Conservation (phyloP, 2,888 invertebrate species). For the Psococerastis gibbosa region DNA sequence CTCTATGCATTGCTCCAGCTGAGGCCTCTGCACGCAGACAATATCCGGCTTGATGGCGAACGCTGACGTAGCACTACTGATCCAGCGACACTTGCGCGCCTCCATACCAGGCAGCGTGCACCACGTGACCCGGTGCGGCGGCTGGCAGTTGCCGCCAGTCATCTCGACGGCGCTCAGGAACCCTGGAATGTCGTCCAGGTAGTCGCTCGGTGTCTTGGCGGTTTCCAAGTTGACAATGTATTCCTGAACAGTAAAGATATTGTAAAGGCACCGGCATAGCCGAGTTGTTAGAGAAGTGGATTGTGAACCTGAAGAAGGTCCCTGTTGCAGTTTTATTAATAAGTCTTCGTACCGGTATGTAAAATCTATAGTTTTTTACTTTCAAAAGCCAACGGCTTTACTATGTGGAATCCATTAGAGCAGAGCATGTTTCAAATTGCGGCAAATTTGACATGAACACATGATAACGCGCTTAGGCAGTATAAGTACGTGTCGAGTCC, state of each 20-base stretch:
- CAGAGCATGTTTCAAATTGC: too few species aligned
- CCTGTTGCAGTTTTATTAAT: too few species aligned
- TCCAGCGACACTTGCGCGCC: conserved; percentile 49
- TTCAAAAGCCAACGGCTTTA: too few species aligned
- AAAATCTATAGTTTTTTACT: too few species aligned
- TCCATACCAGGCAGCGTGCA: conserved; percentile 49
- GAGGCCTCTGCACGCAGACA: conserved; percentile 48
- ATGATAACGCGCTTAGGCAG: too few species aligned
- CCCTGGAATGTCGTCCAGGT: not conserved
- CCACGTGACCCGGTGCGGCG: conserved; percentile 27
- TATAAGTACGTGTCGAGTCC: too few species aligned
- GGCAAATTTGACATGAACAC: too few species aligned
- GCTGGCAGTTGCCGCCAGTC: conserved; percentile 16
- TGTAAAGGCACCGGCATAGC: too few species aligned
- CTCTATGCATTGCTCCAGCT: conserved; percentile 43
- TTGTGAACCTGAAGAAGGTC: too few species aligned
- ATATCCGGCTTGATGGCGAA: conserved; percentile 61
- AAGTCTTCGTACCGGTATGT: too few species aligned
- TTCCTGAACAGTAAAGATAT: conserved; percentile 1
- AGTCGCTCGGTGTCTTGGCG: conserved; percentile 1
- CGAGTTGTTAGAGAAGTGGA: too few species aligned
- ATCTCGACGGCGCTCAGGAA: not conserved
- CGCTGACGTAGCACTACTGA: conserved; percentile 52
- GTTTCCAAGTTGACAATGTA: not conserved
- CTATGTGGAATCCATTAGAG: too few species aligned